A percentile compares a stretch with the other conserved stretches of the same genome.
phyloP scores from a whole-genome alignment of 2,113 vertebrate species.

The Willisornis vidua region DNA sequence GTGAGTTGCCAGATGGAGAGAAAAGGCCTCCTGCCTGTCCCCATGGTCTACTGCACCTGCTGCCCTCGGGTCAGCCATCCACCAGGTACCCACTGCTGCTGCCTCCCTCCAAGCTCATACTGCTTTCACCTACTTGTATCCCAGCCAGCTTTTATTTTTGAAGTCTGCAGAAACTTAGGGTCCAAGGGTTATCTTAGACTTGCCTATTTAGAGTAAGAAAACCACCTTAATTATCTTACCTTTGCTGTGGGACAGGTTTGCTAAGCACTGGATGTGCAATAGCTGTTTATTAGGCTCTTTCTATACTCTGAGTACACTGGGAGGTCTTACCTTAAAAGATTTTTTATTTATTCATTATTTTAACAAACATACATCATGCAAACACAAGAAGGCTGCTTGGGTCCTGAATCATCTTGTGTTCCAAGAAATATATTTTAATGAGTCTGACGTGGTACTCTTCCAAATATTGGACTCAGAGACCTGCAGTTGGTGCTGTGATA shows the following conservation, averaged over 20 bases:
- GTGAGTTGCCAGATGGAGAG: background rate
- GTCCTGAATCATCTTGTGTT: background rate
- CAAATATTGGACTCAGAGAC: background rate
- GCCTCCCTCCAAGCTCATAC: background rate
- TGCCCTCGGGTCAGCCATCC: background rate
- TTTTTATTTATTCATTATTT: background rate
- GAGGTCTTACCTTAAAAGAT: background rate
- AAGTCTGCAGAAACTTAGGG: background rate
- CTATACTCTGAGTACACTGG: background rate
- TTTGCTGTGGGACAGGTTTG: background rate
- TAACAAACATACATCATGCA: background rate
- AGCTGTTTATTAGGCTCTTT: background rate
- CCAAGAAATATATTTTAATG: background rate
- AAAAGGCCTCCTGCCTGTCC: background rate
- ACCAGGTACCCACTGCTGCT: background rate
- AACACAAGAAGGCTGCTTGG: background rate
- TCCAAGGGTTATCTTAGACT: background rate
- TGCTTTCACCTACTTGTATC: background rate
- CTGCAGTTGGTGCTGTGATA: background rate
- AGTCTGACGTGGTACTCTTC: background rate
- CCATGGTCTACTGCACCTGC: background rate
- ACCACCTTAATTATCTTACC: background rate
- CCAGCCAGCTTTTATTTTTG: background rate
- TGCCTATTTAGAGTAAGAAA: background rate
- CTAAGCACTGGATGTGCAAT: background rate